phyloP scores from a whole-genome alignment of 2,113 vertebrate genomes.

The Stegastes partitus region DNA sequence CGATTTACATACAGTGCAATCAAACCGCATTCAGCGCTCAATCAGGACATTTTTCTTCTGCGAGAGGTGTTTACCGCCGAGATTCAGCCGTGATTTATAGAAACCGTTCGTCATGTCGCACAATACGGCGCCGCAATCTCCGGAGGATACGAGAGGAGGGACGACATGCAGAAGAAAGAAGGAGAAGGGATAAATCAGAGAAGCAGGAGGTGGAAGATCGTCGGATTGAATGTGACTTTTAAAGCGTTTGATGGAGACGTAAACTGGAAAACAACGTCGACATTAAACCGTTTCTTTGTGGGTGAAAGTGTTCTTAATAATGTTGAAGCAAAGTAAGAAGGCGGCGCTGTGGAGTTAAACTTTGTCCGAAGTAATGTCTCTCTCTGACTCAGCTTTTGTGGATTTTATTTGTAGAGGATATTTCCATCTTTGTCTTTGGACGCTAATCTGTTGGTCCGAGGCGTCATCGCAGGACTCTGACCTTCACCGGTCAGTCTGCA shows the following conservation, averaged over 20 bases:
- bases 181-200: too few species aligned
- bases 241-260: background rate
- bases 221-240: too few species aligned
- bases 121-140: background rate
- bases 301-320: too few species aligned
- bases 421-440: background rate
- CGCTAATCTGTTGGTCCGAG: conserved; percentile 2
- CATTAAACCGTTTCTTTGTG: too few species aligned
- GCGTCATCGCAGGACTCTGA: conserved; percentile 10
- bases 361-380: conserved; percentile 58
- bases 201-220: background rate
- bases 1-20: conserved; percentile 17
- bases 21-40: conserved; percentile 27
- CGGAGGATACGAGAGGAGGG: background rate
- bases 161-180: background rate
- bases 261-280: too few species aligned
- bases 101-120: conserved; percentile 9
- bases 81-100: conserved; percentile 7
- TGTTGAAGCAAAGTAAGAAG: conserved; percentile 43
- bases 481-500: background rate
- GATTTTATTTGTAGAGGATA: too few species aligned
- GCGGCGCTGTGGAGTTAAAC: conserved; percentile 46
- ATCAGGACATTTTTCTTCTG: conserved; percentile 9
- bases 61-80: background rate
- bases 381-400: background rate